A percentile compares a stretch with the other conserved stretches of the same genome.
These are phyloP conservation scores for Heterocephalus glaber DNA, from an alignment of 2,113 vertebrate genomes.

Conservation along the genomic window DNA sequence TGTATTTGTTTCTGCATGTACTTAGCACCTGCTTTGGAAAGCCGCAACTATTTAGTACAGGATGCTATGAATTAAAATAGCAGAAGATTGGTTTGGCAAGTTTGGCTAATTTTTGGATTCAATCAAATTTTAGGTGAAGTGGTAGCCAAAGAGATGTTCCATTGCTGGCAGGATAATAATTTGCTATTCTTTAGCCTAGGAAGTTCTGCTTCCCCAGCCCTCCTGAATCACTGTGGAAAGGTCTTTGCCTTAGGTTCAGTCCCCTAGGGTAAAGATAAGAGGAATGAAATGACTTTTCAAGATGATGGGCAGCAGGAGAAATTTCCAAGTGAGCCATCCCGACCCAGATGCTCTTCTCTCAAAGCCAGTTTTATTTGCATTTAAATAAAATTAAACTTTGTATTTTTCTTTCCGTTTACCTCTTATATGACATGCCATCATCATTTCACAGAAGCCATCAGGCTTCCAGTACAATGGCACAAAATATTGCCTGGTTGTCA, in stretches of 20 bases:
- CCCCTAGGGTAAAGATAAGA: neutral
- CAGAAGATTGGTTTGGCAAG: conserved; percentile 42
- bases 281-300: neutral
- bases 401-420: neutral
- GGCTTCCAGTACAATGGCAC: neutral
- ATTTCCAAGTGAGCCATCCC: conserved; percentile 39
- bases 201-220: neutral
- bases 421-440: neutral
- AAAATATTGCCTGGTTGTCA: conserved; percentile 57
- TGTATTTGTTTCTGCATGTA: conserved; percentile 5
- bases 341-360: neutral
- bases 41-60: conserved; percentile 5
- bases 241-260: neutral
- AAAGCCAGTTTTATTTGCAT: conserved; percentile 53
- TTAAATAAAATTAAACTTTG: conserved; percentile 33
- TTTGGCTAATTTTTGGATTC: conserved; percentile 22
- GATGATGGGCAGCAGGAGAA: conserved; percentile 14
- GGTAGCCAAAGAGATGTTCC: conserved; percentile 69
- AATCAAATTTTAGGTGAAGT: conserved; percentile 33
- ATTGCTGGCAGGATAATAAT: conserved; percentile 30
- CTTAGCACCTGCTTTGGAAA: conserved; percentile 69
- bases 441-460: neutral
- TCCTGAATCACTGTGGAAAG: neutral
- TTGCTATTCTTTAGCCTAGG: neutral
- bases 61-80: conserved; percentile 34